Base-by-base conservation (phyloP, 2,797 vertebrate genomes). In the Enteromius anoplus region DNA sequence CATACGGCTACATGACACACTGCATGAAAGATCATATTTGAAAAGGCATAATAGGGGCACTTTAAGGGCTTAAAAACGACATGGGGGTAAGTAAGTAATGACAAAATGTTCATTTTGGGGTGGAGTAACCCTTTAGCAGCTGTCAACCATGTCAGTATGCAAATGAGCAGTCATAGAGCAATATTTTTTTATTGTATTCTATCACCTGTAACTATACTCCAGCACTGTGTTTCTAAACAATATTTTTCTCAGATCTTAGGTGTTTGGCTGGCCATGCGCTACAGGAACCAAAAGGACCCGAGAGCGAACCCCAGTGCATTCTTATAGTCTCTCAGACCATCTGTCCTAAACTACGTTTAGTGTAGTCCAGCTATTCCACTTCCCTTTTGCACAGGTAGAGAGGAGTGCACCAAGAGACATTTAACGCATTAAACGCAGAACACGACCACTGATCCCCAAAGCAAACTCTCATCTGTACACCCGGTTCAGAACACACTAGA, bases 241-340 rank as follows among this genome's bases (percentile, higher is more conserved):
- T 68, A 2, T 51, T 12, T 40, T 14, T 34, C 75, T 15, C 92
- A 98, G 97, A 96, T 98, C 88, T 94, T 98, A 55, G 97, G 97
- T 10, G 96, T 98, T 79, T 97, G 96, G 97, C 95, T 98, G 29
- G 96, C 97, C 1, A 95, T 97, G 91, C 96, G 97, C 87, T 98
- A 96, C 93, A 94, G 97, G 86, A 98, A 98, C 93, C 97, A 97
- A 89, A 98, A 98, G 88, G 97, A 98, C 86, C 97, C 97, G 12
- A 93, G 96, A 80, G 97, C 97, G 10, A 98, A 98, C 86, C 97
- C 97, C 34, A 97, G 97, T 89, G 97, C 97, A 88, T 98, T 98
- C 93, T 94, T 98, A 94, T 98, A 96, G 95, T 91, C 82, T 62
- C 2, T 78, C 11, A 45, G 47, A n/a, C 23, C 29, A 60, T 76